These are phyloP conservation scores for Chionomys nivalis DNA, from an alignment of 2,113 vertebrate genomes.

Conservation along the genomic window DNA sequence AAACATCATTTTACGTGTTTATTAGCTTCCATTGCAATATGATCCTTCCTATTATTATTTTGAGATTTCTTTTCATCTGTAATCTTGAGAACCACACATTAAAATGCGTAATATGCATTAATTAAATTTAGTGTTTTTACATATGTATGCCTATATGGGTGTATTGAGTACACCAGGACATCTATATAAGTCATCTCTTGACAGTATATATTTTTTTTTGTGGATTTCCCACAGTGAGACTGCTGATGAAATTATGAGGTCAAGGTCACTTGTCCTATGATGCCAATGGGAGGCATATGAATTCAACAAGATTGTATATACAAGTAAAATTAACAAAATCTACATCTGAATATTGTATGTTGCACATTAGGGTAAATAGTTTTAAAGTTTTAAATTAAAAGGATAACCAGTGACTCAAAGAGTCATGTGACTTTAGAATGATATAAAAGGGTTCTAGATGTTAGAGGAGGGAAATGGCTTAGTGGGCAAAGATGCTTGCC, in stretches of 20 bases:
- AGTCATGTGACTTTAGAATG: constrained; percentile 5
- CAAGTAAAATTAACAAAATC: not conserved
- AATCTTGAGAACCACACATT: not conserved
- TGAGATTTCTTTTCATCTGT: not conserved
- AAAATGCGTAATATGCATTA: not conserved
- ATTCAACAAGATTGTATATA: too few species aligned
- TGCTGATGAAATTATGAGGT: not conserved
- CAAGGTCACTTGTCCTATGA: too few species aligned
- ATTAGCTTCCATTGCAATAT: not conserved
- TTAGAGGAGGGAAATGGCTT: not conserved
- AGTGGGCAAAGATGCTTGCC: not conserved
- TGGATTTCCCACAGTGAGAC: not conserved
- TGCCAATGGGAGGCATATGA: not conserved
- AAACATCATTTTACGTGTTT: not conserved
- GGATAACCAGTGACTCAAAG: not conserved
- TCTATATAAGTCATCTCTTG: not conserved
- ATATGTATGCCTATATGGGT: not conserved
- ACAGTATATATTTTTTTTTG: not conserved
- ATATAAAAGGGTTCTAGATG: not conserved
- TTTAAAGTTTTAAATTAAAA: not conserved
- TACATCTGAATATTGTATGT: not conserved
- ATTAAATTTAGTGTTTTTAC: not conserved
- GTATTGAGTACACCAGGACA: not conserved
- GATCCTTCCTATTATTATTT: not conserved
- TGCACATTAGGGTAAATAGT: not conserved